Evolutionary conservation across 2,888 invertebrate genomes (phyloP).

Genomic region (Oligia latruncula): DNA sequence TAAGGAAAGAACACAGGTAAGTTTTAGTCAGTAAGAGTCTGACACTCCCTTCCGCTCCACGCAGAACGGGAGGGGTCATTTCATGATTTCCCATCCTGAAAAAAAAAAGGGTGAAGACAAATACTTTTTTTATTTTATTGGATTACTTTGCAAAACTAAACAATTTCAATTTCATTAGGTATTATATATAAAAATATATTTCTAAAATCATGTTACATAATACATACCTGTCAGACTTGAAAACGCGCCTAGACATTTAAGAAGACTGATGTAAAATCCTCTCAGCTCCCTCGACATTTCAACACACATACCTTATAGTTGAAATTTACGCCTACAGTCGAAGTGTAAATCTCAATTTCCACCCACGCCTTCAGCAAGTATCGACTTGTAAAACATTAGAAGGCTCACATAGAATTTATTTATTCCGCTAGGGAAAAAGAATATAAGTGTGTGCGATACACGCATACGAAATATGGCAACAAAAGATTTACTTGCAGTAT

Average conservation of each 20-base stretch:
- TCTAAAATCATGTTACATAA: background rate
- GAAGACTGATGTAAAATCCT: background rate
- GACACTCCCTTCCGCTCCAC: no score
- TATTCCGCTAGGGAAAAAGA: constrained; percentile 55
- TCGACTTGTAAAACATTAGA: constrained; percentile 48
- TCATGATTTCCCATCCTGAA: no score
- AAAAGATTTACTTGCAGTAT: constrained; percentile 30
- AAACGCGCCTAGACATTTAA: background rate
- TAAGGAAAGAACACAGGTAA: no score
- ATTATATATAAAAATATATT: background rate
- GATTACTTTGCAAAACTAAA: background rate
- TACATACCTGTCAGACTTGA: background rate
- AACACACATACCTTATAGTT: background rate
- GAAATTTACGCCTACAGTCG: constrained; percentile 14
- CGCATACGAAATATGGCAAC: constrained; percentile 52
- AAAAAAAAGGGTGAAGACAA: background rate
- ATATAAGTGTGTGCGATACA: constrained; percentile 54
- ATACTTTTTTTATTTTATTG: background rate
- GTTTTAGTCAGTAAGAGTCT: no score
- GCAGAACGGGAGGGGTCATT: no score
- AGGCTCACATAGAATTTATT: constrained; percentile 53
- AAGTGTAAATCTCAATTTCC: constrained; percentile 26
- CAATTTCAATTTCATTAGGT: background rate
- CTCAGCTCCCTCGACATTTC: background rate
- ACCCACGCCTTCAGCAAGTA: constrained; percentile 11